A percentile compares a stretch with the other conserved stretches of the same genome.
phyloP scores from a whole-genome alignment of 2,113 vertebrate species.

The Takifugu bimaculatus region DNA sequence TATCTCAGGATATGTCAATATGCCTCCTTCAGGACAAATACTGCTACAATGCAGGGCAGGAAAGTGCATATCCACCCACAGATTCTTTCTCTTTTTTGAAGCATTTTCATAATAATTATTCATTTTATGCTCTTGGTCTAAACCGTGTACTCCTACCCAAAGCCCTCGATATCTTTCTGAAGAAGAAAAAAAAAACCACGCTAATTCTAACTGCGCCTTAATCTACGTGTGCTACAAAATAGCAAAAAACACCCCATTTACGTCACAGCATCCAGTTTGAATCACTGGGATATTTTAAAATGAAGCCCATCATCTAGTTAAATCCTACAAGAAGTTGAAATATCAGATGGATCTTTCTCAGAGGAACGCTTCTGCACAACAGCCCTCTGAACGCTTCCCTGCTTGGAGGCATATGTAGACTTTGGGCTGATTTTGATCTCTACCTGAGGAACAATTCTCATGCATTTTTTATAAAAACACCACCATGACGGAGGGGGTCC shows the following conservation, averaged over 20 bases:
- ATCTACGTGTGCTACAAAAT: neutral
- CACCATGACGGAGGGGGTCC: slow-evolving; percentile 8
- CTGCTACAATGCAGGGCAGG: slow-evolving; percentile 36
- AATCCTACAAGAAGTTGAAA: neutral
- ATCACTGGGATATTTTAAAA: no score
- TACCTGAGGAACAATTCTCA: no score
- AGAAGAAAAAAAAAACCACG: neutral
- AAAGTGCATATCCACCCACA: slow-evolving; percentile 37
- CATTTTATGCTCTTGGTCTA: slow-evolving; percentile 27
- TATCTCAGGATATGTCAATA: slow-evolving; percentile 48
- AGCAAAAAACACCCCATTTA: no score
- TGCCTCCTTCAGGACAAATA: slow-evolving; percentile 36
- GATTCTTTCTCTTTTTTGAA: slow-evolving; percentile 33
- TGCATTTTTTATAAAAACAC: slow-evolving; percentile 29
- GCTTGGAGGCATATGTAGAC: slow-evolving; percentile 50
- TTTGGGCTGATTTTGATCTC: slow-evolving; percentile 32
- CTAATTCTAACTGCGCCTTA: neutral
- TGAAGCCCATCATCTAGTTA: neutral
- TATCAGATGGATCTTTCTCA: slow-evolving; percentile 27
- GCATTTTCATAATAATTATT: slow-evolving; percentile 46
- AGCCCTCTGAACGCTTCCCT: slow-evolving; percentile 32
- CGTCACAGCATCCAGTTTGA: no score
- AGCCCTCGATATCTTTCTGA: slow-evolving; percentile 14
- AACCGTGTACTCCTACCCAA: slow-evolving; percentile 33
- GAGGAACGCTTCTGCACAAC: slow-evolving; percentile 30